Evolutionary conservation across 2,888 invertebrate species (phyloP), one percentile per base, ranked within the genome.

Genomic region (Amblyjoppa fuscipennis): DNA sequence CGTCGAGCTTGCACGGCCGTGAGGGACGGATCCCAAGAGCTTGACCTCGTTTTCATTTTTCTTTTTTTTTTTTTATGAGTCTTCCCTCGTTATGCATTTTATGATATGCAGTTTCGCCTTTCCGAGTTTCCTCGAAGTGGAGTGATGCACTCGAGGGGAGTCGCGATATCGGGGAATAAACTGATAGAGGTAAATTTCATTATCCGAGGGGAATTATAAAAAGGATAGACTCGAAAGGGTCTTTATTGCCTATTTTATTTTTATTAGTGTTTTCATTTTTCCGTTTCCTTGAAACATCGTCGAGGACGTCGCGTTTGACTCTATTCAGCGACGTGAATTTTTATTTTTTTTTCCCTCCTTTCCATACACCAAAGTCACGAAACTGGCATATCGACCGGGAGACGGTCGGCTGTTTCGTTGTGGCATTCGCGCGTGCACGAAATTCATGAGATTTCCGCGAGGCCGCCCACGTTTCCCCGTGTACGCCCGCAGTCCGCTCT

Each of bases 361-460:
- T 73, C 25, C 20, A 0, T 7, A 34, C 41, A 5, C 59, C 49
- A 51, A 56, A 31, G 51, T 66, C 51, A 61, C 56, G 3, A 69
- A 78, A 74, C 73, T 83, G 68, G 49, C 56, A 82, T 66, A 73
- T 75, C 79, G 71, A 71, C 28, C 71, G 20, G 25, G 25, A 16
- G 51, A 38, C 53, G 69, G 16, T 25, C 28, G 28, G 4, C 11
- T 66, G 38, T 25, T 13, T 66, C 66, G 66, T 16, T 53, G 34
- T 38, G 77, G 68, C 51, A 77, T 77, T 77, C 28, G 78, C 73
- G 74, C 64, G 79, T 85, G 75, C 78, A 82, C 79, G 75, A 79
- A 85, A 85, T 85, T 85, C 82, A 76, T 85, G 82, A 85, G 82
- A 85, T 79, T 85, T 85, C 76, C 82, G 61, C 34, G 79, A 74